These are phyloP conservation scores for Dicerorhinus sumatrensis DNA, from an alignment of 2,113 vertebrate species.

Conservation along the genomic window DNA sequence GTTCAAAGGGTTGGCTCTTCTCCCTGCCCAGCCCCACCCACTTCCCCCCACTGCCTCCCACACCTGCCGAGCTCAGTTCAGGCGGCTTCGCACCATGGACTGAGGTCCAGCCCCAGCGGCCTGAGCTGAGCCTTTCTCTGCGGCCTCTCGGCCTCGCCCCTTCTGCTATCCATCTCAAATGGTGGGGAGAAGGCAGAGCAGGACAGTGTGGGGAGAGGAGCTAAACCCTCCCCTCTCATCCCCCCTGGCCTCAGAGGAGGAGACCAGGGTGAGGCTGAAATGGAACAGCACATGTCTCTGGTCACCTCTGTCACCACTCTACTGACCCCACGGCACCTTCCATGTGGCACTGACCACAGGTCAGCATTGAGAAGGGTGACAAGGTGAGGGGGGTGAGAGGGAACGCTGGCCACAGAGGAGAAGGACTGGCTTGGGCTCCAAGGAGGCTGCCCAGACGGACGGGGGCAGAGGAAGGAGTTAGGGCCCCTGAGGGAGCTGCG, in stretches of 20 bases:
- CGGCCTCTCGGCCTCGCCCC: fast-evolving
- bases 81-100: neutral
- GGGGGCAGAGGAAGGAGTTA: too few relatives aligned
- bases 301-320: too few relatives aligned
- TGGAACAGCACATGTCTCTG: too few relatives aligned
- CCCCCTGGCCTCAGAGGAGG: neutral
- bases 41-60: neutral
- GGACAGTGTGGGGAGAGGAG: neutral
- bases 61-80: neutral
- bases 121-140: neutral
- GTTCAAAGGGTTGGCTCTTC: neutral
- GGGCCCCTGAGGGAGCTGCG: neutral
- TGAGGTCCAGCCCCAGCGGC: neutral
- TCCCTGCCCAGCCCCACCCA: neutral
- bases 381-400: neutral
- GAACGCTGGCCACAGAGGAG: too few relatives aligned
- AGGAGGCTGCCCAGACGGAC: neutral
- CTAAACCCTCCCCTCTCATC: neutral
- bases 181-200: neutral
- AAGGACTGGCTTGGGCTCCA: neutral
- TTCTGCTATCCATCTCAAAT: neutral
- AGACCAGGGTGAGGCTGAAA: neutral
- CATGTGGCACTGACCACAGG: neutral
- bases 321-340: neutral
- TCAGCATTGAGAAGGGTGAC: neutral